Evolutionary conservation across 2,888 invertebrate species (phyloP), one percentile per base, ranked within the genome.

Genomic region (Rhagium mordax): DNA sequence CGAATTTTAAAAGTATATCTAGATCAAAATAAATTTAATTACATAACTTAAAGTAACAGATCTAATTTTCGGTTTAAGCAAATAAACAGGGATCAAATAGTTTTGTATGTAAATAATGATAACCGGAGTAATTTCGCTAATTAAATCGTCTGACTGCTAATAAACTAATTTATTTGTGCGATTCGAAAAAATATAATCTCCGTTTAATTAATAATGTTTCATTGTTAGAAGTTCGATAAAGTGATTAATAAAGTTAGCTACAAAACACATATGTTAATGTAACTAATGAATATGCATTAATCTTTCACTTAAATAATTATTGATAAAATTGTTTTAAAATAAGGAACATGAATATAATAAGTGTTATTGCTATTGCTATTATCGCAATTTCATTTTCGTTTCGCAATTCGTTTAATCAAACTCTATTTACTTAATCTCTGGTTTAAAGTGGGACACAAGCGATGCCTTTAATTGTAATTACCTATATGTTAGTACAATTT

Each of bases 331-430:
- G 18, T 13, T 47, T 62, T 62, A 64, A 27, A 21, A 27, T 27
- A 49, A 49, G 13, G 64, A 64, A 29, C 64, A 64, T 33, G 53
- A 49, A 65, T 21, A 18, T 65, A 53, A n/a, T 10, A 20, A 65
- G 13, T 65, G 65, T n/a, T 53, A 53, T 71, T 79, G 79, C 76
- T 76, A 67, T 72, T 71, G 75, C 70, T 77, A 67, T 68, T 74
- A 74, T 77, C 71, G 71, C 10, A 29, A 62, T 69, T 49, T 33
- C 47, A 41, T 72, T 59, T 66, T 65, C 29, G 13, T 68, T 64
- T 68, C 33, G 68, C 72, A 64, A 72, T 57, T 33, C 48, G 53
- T 53, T 61, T 29, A 61, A 66, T 60, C 15, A 61, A 27, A 61
- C 24, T n/a, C 10, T 21, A 64, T 48, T 47, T 15, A 24, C 20